Evolutionary conservation across 2,797 vertebrate genomes (phyloP), one percentile per base, ranked within the genome.

Genomic region (Chrysolophus pictus): DNA sequence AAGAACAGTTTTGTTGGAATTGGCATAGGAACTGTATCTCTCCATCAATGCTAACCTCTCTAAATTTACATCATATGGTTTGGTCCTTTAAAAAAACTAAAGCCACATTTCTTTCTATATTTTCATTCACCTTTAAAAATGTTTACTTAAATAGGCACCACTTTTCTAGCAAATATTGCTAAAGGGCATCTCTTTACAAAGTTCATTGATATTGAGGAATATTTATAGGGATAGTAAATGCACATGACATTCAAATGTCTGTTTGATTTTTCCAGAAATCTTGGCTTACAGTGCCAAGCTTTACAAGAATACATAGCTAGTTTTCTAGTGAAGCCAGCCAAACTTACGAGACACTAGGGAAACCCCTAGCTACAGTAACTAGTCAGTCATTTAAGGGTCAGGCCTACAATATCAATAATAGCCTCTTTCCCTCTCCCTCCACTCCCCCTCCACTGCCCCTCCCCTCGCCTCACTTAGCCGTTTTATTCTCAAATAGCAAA

Each of bases 191-290:
- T 96, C 42, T 86, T 88, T 87, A 60, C n/a, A 90, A 80, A 88
- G 92, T 88, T 95, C 44, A 87, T 74, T 87, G 86, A 75, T 89
- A 78, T 39, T 47, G n/a, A 89, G 44, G 12, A 91, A 46, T 96
- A 84, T 96, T 96, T 94, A 39, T 88, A 94, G 78, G 63, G 91
- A 81, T 71, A 35, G 64, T 94, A 81, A 91, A 88, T 94, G 95
- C 83, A 74, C 62, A 87, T 56, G 62, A 93, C 95, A 95, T 96
- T 93, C 60, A 92, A 22, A 35, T 91, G 78, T 88, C 37, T 89
- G 84, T 29, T 29, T 4, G 12, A 86, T 58, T 96, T 96, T 94
- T 90, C 46, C 72, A 90, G 68, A 88, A 91, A 82, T 79, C 7
- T 17, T 42, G 41, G 84, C 81, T 96, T 95, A 87, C 19, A 37